Evolutionary conservation across 1,140 invertebrate genomes (phyloP), one percentile per base, ranked within the genome.

Genomic region (Camponotus pennsylvanicus): DNA sequence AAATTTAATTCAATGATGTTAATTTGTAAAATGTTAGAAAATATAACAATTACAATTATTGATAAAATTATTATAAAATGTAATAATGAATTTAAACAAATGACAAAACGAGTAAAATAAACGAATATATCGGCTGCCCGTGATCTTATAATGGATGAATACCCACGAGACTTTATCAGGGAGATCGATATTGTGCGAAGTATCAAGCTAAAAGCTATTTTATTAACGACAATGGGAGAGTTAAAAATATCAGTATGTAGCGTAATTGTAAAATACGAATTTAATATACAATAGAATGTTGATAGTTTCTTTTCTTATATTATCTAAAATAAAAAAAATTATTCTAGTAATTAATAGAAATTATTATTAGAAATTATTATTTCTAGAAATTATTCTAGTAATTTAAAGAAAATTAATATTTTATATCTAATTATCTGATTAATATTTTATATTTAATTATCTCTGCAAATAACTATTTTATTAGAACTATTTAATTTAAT

Each of bases 61-160:
- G 45, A 79, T 49, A 21, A 15, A 27, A 37, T 40, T 80, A 32
- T 4, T 40, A 40, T 40, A 8, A n/a, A 18, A 75, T 32, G 61
- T 82, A 73, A 82, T 82, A 7, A 71, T 42, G 59, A 83, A 37
- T 61, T 73, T 73, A 61, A n/a, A 75, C 5, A 32, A 27, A 63
- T 63, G 79, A 82, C 55, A 37, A 49, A 8, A 13, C 57, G 21
- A 4, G 49, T n/a, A 37, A 61, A 75, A 61, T 59, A 73, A 73
- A 13, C 40, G 55, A 83, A 13, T 34, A 83, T 21, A 63, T 83
- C 13, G 42, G 27, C 37, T 61, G 78, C 27, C 27, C 37, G 32
- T 73, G 59, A 73, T 73, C 67, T 63, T 59, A 15, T 63, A 83
- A 83, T 75, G 69, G 69, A 75, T 73, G 69, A 83, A 75, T 75